Percentiles rank a stretch among this genome's conserved stretches.
Conservation (phyloP, 2,113 vertebrate species). For the Hypanus sabinus region DNA sequence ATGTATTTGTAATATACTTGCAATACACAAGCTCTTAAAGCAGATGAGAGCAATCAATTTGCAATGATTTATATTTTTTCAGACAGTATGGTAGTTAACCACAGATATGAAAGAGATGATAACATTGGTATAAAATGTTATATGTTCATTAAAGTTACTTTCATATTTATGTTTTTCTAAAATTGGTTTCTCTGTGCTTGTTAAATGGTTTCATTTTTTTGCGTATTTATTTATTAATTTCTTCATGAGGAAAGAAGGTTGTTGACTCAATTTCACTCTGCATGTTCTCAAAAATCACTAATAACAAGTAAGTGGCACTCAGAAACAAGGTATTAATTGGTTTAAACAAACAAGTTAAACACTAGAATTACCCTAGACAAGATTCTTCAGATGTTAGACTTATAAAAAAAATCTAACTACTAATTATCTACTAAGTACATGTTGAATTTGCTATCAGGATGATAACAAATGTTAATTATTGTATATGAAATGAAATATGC, state of each 20-base stretch:
- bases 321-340: not conserved
- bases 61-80: constrained; percentile 19
- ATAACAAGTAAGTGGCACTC: constrained; percentile 24
- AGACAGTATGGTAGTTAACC: not conserved
- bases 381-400: not conserved
- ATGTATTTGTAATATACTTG: not conserved
- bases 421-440: not conserved
- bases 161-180: not conserved
- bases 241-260: not conserved
- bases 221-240: not conserved
- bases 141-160: not conserved
- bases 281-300: not conserved
- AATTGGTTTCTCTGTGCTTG: not conserved
- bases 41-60: not conserved
- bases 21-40: constrained; percentile 3
- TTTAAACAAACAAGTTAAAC: not conserved
- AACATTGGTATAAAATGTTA: not conserved
- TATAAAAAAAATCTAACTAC: too few species aligned
- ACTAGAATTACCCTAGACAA: not conserved
- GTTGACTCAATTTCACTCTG: not conserved
- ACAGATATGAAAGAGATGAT: not conserved
- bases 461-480: not conserved
- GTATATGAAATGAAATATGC: not conserved
- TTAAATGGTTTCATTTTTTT: not conserved
- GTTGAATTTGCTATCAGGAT: not conserved